A percentile compares a stretch with the other conserved stretches of the same genome.
Evolutionary conservation across 2,113 vertebrate genomes (phyloP).

Genomic region (Rhadina sibilatrix): DNA sequence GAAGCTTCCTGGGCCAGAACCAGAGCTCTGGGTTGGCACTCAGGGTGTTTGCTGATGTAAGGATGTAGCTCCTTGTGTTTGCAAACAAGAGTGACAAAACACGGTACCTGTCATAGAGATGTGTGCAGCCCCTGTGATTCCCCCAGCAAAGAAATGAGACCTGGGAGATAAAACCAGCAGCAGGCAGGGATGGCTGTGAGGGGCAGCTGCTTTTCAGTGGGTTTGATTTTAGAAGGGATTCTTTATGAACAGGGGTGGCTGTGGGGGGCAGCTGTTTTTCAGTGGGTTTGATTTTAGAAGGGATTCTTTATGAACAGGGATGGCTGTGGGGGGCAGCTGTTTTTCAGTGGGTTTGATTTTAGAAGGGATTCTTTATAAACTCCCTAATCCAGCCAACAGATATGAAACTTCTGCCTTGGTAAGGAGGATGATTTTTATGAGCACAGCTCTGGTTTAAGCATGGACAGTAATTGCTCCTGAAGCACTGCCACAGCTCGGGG

Average conservation of each 20-base stretch:
- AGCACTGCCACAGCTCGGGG: background rate
- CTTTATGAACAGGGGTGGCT: background rate
- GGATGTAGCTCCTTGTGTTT: background rate
- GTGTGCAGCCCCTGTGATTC: background rate
- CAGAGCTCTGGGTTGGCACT: background rate
- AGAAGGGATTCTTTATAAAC: background rate
- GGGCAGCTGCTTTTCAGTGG: background rate
- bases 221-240: background rate
- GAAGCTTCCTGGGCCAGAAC: background rate
- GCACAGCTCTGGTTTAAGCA: background rate
- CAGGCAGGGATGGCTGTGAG: background rate
- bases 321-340: background rate
- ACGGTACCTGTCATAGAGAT: background rate
- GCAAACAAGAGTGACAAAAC: background rate
- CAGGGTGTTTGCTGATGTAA: background rate
- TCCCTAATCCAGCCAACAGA: background rate
- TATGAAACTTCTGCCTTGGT: background rate
- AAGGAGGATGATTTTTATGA: background rate
- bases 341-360: background rate
- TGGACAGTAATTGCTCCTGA: background rate
- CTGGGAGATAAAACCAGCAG: background rate
- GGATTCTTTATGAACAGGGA: background rate
- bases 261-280: fast-evolving
- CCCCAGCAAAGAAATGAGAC: background rate
- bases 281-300: background rate